Evolutionary conservation across 1,140 invertebrate species (phyloP).

Genomic region (Aphidius ervi): DNA sequence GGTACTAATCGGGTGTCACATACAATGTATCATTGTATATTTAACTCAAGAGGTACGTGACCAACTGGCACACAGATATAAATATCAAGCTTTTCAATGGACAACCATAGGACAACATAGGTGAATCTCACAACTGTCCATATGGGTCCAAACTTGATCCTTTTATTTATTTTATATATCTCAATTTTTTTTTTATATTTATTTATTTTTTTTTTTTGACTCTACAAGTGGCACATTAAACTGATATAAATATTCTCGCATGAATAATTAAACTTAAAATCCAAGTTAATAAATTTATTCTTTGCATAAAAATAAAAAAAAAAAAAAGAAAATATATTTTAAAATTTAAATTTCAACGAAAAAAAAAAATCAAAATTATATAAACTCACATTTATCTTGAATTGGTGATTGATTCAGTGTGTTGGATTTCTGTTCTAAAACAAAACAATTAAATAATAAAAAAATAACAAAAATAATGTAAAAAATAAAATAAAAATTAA

Average conservation of each 20-base stretch:
- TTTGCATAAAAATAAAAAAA: not conserved
- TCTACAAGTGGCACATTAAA: not conserved
- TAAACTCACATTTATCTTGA: constrained; percentile 44
- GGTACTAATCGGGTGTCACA: not conserved
- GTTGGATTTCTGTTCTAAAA: constrained; percentile 42
- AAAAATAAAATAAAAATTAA: constrained; percentile 23
- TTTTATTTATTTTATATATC: no score
- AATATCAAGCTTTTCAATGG: not conserved
- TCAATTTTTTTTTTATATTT: not conserved
- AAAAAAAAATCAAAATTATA: constrained; percentile 22
- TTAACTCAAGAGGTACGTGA: constrained; percentile 8
- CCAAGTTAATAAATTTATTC: no score
- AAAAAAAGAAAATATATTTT: not conserved
- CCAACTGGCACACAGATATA: constrained; percentile 8
- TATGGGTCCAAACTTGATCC: constrained; percentile 8
- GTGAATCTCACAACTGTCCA: constrained; percentile 1
- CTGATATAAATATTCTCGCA: no score
- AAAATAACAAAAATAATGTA: constrained; percentile 26
- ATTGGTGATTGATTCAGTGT: constrained; percentile 37
- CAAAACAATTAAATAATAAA: constrained; percentile 36
- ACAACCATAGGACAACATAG: constrained; percentile 4
- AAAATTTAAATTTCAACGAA: not conserved
- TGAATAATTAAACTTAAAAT: no score
- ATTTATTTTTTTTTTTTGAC: not conserved
- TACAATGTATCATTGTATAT: constrained; percentile 2